phyloP scores from a whole-genome alignment of 2,797 vertebrate species.

The Sebastes paucispinis region DNA sequence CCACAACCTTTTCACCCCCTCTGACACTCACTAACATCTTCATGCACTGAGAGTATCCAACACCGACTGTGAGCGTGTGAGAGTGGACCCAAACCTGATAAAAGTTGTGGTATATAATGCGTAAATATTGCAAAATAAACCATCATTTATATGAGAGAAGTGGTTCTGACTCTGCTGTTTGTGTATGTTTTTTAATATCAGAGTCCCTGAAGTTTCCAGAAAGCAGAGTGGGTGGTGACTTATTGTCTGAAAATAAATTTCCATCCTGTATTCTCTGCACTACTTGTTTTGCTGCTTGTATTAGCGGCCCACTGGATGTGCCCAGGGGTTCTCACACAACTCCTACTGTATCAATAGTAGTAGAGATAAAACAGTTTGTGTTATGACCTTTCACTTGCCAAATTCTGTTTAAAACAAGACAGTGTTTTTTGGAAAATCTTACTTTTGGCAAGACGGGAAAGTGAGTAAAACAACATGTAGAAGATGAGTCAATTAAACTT shows the following conservation, averaged over 20 bases:
- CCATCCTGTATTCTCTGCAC: constrained; percentile 37
- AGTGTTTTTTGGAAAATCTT: constrained; percentile 12
- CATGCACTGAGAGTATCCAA: neutral
- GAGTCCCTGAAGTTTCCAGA: constrained; percentile 40
- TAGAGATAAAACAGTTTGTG: constrained; percentile 39
- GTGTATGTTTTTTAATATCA: constrained; percentile 41
- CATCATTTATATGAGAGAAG: constrained; percentile 23
- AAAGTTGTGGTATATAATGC: neutral
- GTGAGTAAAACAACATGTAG: neutral
- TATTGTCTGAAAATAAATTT: constrained; percentile 54
- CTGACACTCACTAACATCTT: constrained; percentile 3
- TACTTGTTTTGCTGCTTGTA: constrained; percentile 51
- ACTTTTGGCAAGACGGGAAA: neutral
- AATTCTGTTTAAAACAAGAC: constrained; percentile 34
- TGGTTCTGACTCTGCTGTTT: constrained; percentile 16
- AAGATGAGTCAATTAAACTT: neutral
- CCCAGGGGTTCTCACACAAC: constrained; percentile 51
- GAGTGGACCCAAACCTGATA: neutral
- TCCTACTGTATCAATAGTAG: constrained; percentile 52
- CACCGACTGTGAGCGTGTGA: neutral
- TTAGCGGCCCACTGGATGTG: constrained; percentile 59
- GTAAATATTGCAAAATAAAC: constrained; percentile 6
- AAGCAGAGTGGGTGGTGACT: constrained; percentile 49
- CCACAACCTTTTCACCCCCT: constrained; percentile 11
- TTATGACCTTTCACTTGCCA: constrained; percentile 51